These are phyloP conservation scores for Idaea biselata DNA, from an alignment of 2,888 invertebrate species.

Conservation along the genomic window DNA sequence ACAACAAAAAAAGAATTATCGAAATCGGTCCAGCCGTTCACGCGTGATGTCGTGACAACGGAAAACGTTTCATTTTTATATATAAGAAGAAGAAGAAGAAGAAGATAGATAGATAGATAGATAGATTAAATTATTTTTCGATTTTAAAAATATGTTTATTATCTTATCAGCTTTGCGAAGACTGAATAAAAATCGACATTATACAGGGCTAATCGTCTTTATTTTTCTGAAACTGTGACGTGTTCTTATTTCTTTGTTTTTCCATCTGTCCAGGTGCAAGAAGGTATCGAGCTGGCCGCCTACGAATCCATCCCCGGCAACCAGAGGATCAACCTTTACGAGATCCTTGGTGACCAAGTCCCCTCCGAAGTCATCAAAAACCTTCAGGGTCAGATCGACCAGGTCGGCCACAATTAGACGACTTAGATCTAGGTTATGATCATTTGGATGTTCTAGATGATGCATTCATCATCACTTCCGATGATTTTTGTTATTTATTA, in stretches of 20 bases:
- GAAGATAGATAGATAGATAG: no score
- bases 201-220: neutral
- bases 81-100: no score
- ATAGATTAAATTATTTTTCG: no score
- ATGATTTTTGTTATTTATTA: slow-evolving; percentile 57
- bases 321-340: slow-evolving; percentile 90
- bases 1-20: no score
- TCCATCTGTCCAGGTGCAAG: slow-evolving; percentile 82
- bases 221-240: neutral
- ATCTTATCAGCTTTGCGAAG: no score
- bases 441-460: neutral
- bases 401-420: slow-evolving; percentile 84
- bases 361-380: slow-evolving; percentile 94
- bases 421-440: slow-evolving; percentile 13
- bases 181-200: no score
- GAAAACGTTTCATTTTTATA: no score
- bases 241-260: neutral
- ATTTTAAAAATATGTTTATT: no score
- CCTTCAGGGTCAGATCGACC: slow-evolving; percentile 91
- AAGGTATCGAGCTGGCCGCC: slow-evolving; percentile 91
- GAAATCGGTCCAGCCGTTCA: no score
- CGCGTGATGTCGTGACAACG: no score
- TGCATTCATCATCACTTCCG: slow-evolving; percentile 24
- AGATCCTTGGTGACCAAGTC: slow-evolving; percentile 91
- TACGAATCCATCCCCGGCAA: slow-evolving; percentile 93